Percentiles rank a stretch among this genome's conserved stretches.
phyloP scores from a whole-genome alignment of 2,888 invertebrate species.

The Polyommatus iphigenia region DNA sequence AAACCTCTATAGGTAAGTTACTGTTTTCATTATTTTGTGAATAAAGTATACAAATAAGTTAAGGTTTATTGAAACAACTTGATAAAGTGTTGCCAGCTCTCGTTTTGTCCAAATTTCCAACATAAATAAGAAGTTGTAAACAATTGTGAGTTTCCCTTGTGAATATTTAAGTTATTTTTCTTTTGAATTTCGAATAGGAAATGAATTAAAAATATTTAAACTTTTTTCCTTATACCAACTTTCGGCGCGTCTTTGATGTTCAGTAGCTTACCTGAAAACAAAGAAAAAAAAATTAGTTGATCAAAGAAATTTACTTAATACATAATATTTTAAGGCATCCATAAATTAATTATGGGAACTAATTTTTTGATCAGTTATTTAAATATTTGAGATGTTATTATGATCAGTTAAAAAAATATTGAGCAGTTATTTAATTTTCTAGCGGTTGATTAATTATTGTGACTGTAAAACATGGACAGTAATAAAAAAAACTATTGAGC shows the following conservation, averaged over 20 bases:
- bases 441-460: too few relatives aligned
- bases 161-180: background rate
- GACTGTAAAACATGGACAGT: too few relatives aligned
- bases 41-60: background rate
- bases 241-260: background rate
- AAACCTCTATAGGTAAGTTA: background rate
- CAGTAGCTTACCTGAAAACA: conserved; percentile 13
- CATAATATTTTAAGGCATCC: background rate
- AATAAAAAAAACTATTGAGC: too few relatives aligned
- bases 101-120: conserved; percentile 24
- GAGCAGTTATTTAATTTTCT: too few relatives aligned
- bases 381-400: too few relatives aligned
- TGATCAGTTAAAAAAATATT: too few relatives aligned
- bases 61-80: background rate
- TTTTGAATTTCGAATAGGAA: background rate
- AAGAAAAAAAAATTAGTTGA: background rate
- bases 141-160: background rate
- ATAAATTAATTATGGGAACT: too few relatives aligned
- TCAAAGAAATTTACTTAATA: background rate
- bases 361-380: too few relatives aligned
- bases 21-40: conserved; percentile 4
- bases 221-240: background rate
- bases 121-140: conserved; percentile 17
- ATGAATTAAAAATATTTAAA: background rate
- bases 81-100: background rate